Evolutionary conservation across 2,797 vertebrate genomes (phyloP).

Genomic region (Distichodus sexfasciatus): DNA sequence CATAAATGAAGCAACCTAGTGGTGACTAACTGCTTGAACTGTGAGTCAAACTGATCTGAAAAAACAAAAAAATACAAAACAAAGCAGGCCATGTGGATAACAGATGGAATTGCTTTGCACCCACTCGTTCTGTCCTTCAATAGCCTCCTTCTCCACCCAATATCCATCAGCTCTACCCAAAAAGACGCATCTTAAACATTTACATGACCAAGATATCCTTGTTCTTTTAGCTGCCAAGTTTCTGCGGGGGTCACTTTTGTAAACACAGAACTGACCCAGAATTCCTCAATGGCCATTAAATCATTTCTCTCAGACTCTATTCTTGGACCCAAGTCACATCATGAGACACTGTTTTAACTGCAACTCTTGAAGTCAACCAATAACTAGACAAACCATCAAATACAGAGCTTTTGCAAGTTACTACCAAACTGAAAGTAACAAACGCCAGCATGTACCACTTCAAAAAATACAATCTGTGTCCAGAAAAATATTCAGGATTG

Average conservation of each 20-base stretch:
- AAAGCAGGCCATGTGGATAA: neutral
- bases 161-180: neutral
- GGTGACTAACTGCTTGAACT: neutral
- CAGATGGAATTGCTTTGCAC: no score
- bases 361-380: neutral
- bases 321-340: neutral
- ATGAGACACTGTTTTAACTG: neutral
- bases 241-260: neutral
- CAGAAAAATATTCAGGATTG: slow-evolving; percentile 11
- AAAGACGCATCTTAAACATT: neutral
- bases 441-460: neutral
- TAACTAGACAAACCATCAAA: no score
- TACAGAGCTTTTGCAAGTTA: no score
- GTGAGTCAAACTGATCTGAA: neutral
- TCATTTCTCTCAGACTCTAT: neutral
- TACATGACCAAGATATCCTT: neutral
- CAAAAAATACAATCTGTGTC: no score
- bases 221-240: neutral
- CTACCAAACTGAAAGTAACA: neutral
- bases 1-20: neutral
- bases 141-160: no score
- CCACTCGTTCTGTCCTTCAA: no score
- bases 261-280: neutral
- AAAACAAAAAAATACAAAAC: neutral
- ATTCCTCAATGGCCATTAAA: neutral